These are phyloP conservation scores for Coenobita brevimanus DNA, from an alignment of 1,140 invertebrate species.

Conservation along the genomic window DNA sequence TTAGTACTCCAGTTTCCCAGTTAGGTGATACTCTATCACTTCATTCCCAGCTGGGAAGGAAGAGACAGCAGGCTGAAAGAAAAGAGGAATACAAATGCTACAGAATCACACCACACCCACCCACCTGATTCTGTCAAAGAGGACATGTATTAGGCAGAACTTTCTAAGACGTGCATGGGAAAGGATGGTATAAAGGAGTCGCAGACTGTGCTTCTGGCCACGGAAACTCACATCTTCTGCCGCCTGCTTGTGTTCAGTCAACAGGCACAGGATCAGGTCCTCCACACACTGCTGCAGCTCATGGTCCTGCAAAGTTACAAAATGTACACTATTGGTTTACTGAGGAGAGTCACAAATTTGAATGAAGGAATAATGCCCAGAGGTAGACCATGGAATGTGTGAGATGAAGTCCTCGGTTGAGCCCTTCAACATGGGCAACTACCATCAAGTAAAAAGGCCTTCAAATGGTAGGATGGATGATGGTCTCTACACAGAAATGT, in stretches of 20 bases:
- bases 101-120: background rate
- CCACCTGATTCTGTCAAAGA: slow-evolving; percentile 81
- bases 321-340: background rate
- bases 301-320: slow-evolving; percentile 74
- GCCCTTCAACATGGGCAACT: too few relatives aligned
- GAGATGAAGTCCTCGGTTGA: too few relatives aligned
- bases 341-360: background rate
- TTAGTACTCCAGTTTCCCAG: too few relatives aligned
- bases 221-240: slow-evolving; percentile 78
- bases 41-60: too few relatives aligned
- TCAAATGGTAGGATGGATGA: background rate
- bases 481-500: too few relatives aligned
- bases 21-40: too few relatives aligned
- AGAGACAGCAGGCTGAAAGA: too few relatives aligned
- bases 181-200: slow-evolving; percentile 75
- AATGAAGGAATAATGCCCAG: background rate
- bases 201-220: slow-evolving; percentile 76
- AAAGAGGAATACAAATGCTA: slow-evolving; percentile 32
- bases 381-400: background rate
- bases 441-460: too few relatives aligned
- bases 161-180: slow-evolving; percentile 78
- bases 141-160: slow-evolving; percentile 79
- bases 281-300: slow-evolving; percentile 81
- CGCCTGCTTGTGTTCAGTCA: slow-evolving; percentile 79
- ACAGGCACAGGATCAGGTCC: slow-evolving; percentile 76